These are phyloP conservation scores for Gobiocypris rarus DNA, from an alignment of 2,113 vertebrate genomes.

Conservation along the genomic window DNA sequence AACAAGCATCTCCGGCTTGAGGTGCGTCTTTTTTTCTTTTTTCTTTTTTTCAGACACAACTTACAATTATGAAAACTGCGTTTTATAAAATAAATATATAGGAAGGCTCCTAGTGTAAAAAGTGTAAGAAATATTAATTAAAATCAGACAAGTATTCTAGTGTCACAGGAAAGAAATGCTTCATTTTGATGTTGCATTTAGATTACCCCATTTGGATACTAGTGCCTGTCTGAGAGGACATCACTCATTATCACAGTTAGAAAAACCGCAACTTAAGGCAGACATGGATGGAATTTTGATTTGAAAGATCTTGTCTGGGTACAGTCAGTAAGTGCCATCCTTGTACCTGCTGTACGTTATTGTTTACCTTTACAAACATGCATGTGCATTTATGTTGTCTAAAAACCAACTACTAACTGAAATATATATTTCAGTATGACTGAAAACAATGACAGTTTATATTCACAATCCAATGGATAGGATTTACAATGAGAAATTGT, in stretches of 20 bases:
- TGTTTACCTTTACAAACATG: neutral
- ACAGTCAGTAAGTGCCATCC: neutral
- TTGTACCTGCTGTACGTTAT: neutral
- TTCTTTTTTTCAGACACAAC: conserved; percentile 29
- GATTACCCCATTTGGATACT: conserved; percentile 43
- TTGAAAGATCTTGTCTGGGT: neutral
- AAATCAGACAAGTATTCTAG: neutral
- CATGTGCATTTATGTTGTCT: neutral
- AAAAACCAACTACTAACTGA: neutral
- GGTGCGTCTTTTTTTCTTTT: conserved; percentile 43
- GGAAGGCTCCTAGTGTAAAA: neutral
- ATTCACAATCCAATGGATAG: neutral
- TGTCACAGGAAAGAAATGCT: neutral
- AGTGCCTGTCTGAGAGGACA: conserved; percentile 5
- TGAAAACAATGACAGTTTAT: no score
- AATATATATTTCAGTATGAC: no score
- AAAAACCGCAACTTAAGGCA: conserved; percentile 32
- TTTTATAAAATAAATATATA: conserved; percentile 10
- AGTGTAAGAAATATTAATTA: neutral
- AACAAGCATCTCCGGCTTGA: conserved; percentile 63
- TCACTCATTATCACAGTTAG: conserved; percentile 21
- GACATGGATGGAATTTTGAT: conserved; percentile 54
- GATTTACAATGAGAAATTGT: conserved; percentile 1
- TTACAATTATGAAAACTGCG: conserved; percentile 49
- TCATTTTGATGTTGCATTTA: conserved; percentile 36